Evolutionary conservation across 2,113 vertebrate species (phyloP).

Genomic region (Craseonycteris thonglongyai): DNA sequence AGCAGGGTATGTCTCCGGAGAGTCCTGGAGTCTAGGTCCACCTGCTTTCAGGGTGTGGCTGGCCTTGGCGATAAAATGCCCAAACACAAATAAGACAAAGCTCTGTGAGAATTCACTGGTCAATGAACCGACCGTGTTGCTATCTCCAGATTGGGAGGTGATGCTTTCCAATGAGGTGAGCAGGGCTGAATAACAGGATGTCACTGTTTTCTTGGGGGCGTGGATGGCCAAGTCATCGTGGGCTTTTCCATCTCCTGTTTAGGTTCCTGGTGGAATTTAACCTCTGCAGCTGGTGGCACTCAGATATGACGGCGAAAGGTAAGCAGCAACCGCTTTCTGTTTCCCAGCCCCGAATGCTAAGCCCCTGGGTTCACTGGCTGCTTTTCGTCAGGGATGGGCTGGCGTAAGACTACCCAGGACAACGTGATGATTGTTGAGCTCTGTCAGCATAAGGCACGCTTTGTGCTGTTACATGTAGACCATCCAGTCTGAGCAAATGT

Average conservation of each 20-base stretch:
- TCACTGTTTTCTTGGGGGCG: background rate
- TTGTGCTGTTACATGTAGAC: background rate
- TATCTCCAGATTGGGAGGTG: background rate
- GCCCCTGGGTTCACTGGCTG: background rate
- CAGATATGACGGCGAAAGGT: slow-evolving; percentile 93
- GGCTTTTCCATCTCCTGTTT: slow-evolving; percentile 65
- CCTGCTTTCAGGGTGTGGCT: background rate
- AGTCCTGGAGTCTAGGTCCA: background rate
- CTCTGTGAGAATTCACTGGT: background rate
- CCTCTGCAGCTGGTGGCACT: slow-evolving; percentile 97
- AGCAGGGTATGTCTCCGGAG: background rate
- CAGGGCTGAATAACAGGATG: background rate
- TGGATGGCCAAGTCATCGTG: slow-evolving; percentile 43
- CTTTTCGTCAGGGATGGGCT: background rate
- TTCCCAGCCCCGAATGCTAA: background rate
- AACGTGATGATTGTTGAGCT: background rate
- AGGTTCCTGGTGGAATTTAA: slow-evolving; percentile 99
- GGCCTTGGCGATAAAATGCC: background rate
- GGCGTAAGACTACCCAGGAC: background rate
- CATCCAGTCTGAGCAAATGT: background rate
- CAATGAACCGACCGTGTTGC: background rate
- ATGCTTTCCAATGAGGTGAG: slow-evolving; percentile 40
- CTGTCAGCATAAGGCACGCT: background rate
- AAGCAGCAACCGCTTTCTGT: slow-evolving; percentile 48
- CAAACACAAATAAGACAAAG: background rate